Evolutionary conservation across 1,140 invertebrate species (phyloP).

Genomic region (Laupala kohalensis): DNA sequence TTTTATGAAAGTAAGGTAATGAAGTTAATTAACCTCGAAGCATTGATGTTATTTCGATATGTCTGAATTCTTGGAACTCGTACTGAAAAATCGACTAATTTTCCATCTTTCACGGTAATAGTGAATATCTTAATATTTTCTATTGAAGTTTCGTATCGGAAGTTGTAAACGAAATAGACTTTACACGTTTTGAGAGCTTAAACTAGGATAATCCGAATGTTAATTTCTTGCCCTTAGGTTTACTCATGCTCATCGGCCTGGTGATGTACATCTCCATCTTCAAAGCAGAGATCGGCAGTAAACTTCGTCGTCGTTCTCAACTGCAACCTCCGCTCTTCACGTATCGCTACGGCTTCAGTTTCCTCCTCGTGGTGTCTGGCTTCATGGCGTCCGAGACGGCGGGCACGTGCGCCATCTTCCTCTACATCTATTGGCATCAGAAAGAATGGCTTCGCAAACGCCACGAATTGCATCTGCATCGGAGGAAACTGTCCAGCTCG

Average conservation of each 20-base stretch:
- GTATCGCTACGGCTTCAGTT: conserved; percentile 72
- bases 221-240: too few relatives aligned
- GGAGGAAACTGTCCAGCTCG: neutral
- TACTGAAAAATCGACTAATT: too few relatives aligned
- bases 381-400: conserved; percentile 71
- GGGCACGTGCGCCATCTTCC: conserved; percentile 72
- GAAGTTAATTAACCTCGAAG: too few relatives aligned
- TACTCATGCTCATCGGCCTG: conserved; percentile 75
- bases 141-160: too few relatives aligned
- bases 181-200: too few relatives aligned
- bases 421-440: conserved; percentile 65
- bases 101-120: too few relatives aligned
- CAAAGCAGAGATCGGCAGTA: conserved; percentile 77
- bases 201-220: too few relatives aligned
- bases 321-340: conserved; percentile 66
- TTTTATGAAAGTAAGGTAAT: too few relatives aligned
- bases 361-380: conserved; percentile 69
- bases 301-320: conserved; percentile 61
- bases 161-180: too few relatives aligned
- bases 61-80: too few relatives aligned
- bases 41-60: too few relatives aligned
- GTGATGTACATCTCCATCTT: conserved; percentile 88
- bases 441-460: conserved; percentile 18
- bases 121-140: too few relatives aligned
- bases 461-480: conserved; percentile 4